These are phyloP conservation scores for Muntiacus muntjak DNA, from an alignment of 2,113 vertebrate genomes.

Conservation along the genomic window DNA sequence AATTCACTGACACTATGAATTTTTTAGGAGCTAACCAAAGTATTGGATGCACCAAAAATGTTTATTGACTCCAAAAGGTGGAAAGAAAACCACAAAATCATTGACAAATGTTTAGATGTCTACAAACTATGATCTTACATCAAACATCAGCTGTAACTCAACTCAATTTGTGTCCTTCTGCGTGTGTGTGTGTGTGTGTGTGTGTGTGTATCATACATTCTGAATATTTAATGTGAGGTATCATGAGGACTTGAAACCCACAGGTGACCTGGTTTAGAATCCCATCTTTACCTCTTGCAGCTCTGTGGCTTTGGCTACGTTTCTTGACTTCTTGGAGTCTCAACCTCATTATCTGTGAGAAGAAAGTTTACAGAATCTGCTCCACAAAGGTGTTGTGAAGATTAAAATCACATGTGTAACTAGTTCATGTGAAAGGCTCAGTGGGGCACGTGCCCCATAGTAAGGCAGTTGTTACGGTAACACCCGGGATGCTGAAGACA, in stretches of 20 bases:
- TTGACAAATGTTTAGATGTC: neutral
- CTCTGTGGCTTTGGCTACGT: neutral
- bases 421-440: neutral
- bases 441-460: neutral
- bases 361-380: neutral
- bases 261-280: neutral
- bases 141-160: neutral
- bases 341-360: neutral
- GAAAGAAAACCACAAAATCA: neutral
- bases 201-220: neutral
- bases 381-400: neutral
- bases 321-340: conserved; percentile 13
- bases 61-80: neutral
- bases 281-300: neutral
- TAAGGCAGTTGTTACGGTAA: neutral
- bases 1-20: neutral
- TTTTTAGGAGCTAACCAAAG: neutral
- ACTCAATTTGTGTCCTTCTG: neutral
- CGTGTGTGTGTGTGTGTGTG: neutral
- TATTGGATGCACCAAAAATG: neutral
- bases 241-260: neutral
- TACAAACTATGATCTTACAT: neutral
- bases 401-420: neutral
- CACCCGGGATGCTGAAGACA: neutral
- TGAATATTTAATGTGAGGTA: neutral